Evolutionary conservation across 1,140 invertebrate genomes (phyloP).

Genomic region (Drosophila littoralis): DNA sequence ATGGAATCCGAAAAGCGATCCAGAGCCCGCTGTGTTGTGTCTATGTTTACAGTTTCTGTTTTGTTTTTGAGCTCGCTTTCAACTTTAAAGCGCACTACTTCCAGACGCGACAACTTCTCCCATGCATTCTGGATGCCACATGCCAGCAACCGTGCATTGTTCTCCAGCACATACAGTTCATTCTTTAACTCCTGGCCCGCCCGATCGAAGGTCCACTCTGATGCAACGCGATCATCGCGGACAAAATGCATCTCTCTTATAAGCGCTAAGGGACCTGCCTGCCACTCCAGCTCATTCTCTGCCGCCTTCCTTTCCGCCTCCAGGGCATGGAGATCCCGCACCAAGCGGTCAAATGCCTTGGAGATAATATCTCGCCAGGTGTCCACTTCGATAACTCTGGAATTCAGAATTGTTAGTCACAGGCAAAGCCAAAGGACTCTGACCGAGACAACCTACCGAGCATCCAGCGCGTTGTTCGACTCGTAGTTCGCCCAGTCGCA

Average conservation of each 20-base stretch:
- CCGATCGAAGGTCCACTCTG: constrained; percentile 93
- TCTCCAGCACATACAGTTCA: constrained; percentile 90
- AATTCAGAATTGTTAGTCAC: background rate
- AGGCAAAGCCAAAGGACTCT: background rate
- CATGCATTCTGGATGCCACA: constrained; percentile 91
- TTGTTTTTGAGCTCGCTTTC: constrained; percentile 92
- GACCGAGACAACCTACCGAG: constrained; percentile 84
- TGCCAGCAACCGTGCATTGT: constrained; percentile 89
- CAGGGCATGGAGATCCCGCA: constrained; percentile 89
- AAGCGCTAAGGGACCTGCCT: constrained; percentile 90
- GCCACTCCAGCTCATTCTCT: constrained; percentile 90
- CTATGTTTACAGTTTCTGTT: constrained; percentile 90
- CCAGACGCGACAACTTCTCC: constrained; percentile 93
- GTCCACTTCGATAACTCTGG: constrained; percentile 88
- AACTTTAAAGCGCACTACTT: constrained; percentile 91
- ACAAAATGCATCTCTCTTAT: constrained; percentile 91
- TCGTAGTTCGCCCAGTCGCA: constrained; percentile 93
- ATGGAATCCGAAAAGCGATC: constrained; percentile 91
- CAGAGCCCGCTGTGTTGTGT: constrained; percentile 90
- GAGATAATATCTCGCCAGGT: constrained; percentile 91
- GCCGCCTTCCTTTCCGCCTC: constrained; percentile 91
- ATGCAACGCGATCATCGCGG: constrained; percentile 90
- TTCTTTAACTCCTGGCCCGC: constrained; percentile 92
- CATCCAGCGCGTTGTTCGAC: constrained; percentile 89
- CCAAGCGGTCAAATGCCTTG: constrained; percentile 88